A percentile compares a stretch with the other conserved stretches of the same genome.
These are phyloP conservation scores for Nylanderia fulva DNA, from an alignment of 1,140 invertebrate species.

Conservation along the genomic window DNA sequence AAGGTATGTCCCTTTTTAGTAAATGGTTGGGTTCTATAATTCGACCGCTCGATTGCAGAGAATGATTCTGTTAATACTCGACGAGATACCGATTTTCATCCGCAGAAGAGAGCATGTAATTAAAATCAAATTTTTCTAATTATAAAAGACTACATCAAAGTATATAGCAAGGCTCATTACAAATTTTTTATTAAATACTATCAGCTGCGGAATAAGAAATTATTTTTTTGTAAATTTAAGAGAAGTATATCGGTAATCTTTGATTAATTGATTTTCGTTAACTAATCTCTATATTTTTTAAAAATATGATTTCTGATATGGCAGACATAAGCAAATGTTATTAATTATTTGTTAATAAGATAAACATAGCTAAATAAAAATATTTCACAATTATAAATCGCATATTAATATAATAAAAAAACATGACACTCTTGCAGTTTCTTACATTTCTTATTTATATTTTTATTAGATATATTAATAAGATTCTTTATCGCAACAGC, in stretches of 20 bases:
- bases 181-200: neutral
- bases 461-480: constrained; percentile 6
- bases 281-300: too few relatives aligned
- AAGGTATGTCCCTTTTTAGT: neutral
- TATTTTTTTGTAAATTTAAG: too few relatives aligned
- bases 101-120: neutral
- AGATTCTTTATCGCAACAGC: neutral
- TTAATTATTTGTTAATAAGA: neutral
- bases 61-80: constrained; percentile 4
- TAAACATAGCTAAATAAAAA: neutral
- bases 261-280: too few relatives aligned
- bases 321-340: neutral
- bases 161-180: neutral
- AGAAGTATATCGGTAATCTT: too few relatives aligned
- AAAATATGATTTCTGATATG: too few relatives aligned
- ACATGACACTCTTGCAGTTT: neutral
- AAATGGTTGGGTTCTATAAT: constrained; percentile 29
- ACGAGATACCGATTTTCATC: neutral
- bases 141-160: neutral
- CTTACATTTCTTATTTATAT: neutral
- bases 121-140: neutral
- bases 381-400: too few relatives aligned
- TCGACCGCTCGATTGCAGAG: constrained; percentile 1
- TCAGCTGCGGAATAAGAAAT: neutral
- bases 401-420: too few relatives aligned